These are phyloP conservation scores for Acrossocheilus fasciatus DNA, from an alignment of 2,797 vertebrate genomes.

Conservation along the genomic window DNA sequence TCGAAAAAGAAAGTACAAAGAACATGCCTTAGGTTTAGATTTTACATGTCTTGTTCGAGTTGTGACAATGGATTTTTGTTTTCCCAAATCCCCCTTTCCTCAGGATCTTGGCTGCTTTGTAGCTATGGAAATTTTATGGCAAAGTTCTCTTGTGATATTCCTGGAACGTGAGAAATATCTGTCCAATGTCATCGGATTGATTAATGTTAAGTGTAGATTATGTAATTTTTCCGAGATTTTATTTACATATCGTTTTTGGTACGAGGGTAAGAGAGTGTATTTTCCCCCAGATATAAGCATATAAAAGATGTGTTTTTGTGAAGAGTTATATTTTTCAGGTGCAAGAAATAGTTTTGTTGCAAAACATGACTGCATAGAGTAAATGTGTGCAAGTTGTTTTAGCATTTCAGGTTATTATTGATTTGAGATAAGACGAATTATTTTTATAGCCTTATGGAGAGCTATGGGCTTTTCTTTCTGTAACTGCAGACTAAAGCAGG, in stretches of 20 bases:
- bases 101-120: conserved; percentile 34
- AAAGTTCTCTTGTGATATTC: conserved; percentile 34
- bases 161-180: conserved; percentile 17
- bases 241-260: background rate
- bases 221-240: background rate
- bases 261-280: background rate
- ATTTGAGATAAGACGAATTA: background rate
- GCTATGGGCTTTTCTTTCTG: background rate
- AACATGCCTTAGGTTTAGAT: conserved; percentile 47
- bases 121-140: conserved; percentile 40
- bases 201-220: background rate
- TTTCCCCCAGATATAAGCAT: background rate
- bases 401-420: background rate
- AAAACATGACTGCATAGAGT: background rate
- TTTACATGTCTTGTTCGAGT: conserved; percentile 41
- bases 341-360: background rate
- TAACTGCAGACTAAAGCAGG: background rate
- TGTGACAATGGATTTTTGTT: conserved; percentile 40
- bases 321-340: background rate
- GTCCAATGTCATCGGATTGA: background rate
- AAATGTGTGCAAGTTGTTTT: background rate
- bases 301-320: background rate
- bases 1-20: conserved; percentile 41
- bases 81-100: conserved; percentile 32
- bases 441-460: background rate